Percentiles rank a stretch among this genome's conserved stretches.
These are phyloP conservation scores for Tetramorium alpestre DNA, from an alignment of 1,140 invertebrate species.

Conservation along the genomic window DNA sequence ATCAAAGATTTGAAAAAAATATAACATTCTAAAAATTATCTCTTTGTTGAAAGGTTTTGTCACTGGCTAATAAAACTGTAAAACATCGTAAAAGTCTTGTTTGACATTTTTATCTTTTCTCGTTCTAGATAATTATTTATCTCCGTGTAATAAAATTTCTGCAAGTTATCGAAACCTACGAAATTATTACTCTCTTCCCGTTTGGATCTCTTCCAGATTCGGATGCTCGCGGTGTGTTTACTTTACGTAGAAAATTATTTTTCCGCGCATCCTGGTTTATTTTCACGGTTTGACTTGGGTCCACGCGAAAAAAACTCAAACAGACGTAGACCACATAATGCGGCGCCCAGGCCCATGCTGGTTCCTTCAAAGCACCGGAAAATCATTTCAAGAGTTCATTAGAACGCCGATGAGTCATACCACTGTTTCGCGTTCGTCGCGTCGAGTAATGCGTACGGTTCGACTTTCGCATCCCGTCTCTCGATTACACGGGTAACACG, in stretches of 20 bases:
- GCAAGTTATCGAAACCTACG: neutral
- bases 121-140: neutral
- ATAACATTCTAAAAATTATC: neutral
- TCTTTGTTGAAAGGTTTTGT: neutral
- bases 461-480: conserved; percentile 37
- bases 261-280: conserved; percentile 27
- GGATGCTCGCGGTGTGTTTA: neutral
- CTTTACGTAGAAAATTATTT: conserved; percentile 30
- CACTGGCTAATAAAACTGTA: neutral
- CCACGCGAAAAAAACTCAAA: neutral
- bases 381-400: conserved; percentile 50
- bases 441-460: conserved; percentile 16
- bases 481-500: conserved; percentile 60
- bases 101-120: neutral
- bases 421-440: neutral
- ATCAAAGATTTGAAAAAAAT: neutral
- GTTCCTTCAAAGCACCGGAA: conserved; percentile 60
- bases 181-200: conserved; percentile 35
- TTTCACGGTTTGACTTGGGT: conserved; percentile 16
- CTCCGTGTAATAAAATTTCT: neutral
- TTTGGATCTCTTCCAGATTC: conserved; percentile 39
- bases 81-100: no score
- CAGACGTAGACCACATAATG: conserved; percentile 18
- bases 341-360: neutral
- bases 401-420: conserved; percentile 61